Evolutionary conservation across 2,797 vertebrate genomes (phyloP).

Genomic region (Gouania willdenowi): DNA sequence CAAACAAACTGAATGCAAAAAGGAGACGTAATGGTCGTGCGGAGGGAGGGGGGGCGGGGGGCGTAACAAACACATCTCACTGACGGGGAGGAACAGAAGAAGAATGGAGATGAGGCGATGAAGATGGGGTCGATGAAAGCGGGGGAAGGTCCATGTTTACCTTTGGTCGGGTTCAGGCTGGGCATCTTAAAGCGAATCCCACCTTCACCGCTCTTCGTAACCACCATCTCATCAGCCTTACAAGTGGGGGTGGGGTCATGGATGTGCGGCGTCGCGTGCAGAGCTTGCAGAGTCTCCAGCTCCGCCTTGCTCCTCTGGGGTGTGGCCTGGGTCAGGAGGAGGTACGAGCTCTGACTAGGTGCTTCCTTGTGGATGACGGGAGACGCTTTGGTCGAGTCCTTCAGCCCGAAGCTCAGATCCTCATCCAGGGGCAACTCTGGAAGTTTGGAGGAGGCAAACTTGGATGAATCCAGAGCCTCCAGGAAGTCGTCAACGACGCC

Average conservation of each 20-base stretch:
- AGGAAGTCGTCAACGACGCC: conserved; percentile 76
- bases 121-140: conserved; percentile 29
- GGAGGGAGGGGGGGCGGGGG: conserved; percentile 23
- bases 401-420: conserved; percentile 49
- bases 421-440: conserved; percentile 65
- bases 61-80: neutral
- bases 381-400: conserved; percentile 16
- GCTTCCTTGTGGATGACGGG: conserved; percentile 29
- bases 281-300: conserved; percentile 60
- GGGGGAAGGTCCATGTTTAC: conserved; percentile 61
- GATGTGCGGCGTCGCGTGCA: conserved; percentile 41
- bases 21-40: conserved; percentile 15
- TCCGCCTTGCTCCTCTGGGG: conserved; percentile 68
- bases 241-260: conserved; percentile 19
- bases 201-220: conserved; percentile 39
- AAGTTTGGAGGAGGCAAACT: conserved; percentile 58
- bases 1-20: conserved; percentile 14
- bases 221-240: conserved; percentile 35
- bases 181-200: conserved; percentile 55
- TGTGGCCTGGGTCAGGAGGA: conserved; percentile 58
- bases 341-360: conserved; percentile 58
- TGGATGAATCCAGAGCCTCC: conserved; percentile 72
- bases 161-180: conserved; percentile 66
- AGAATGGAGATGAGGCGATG: conserved; percentile 32
- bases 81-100: conserved; percentile 4